phyloP scores from a whole-genome alignment of 1,140 invertebrate genomes.

The Chionoecetes opilio region DNA sequence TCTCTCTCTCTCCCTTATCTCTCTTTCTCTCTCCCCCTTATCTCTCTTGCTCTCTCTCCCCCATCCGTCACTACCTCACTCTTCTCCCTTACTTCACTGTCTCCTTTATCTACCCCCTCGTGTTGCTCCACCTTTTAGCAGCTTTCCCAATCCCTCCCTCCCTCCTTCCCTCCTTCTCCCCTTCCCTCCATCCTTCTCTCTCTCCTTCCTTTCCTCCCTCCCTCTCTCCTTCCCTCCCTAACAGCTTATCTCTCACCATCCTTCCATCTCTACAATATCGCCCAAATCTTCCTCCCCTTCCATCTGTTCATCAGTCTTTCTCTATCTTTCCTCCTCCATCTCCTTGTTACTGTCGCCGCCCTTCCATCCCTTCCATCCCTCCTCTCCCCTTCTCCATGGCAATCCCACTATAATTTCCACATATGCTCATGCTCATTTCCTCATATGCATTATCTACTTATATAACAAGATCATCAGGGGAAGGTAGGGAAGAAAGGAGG shows the following conservation, averaged over 20 bases:
- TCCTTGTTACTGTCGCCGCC: not conserved
- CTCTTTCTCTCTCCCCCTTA: too few species aligned
- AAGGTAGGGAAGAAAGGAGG: too few species aligned
- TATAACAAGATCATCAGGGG: too few species aligned
- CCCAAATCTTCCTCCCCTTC: not conserved
- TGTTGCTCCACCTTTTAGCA: not conserved
- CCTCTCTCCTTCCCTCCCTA: too few species aligned
- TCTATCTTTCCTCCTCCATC: not conserved
- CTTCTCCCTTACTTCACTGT: not conserved
- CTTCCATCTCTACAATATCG: not conserved
- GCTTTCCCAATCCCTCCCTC: not conserved
- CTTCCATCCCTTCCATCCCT: not conserved
- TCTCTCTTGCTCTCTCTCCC: too few species aligned
- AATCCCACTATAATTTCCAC: not conserved
- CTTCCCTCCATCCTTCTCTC: too few species aligned
- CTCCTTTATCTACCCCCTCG: not conserved
- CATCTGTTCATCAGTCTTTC: not conserved
- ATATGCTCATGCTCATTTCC: too few species aligned
- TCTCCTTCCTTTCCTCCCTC: too few species aligned
- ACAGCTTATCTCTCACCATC: not conserved
- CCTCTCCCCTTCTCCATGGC: not conserved
- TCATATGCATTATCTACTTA: too few species aligned
- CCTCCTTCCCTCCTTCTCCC: not conserved
- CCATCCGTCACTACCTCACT: too few species aligned
- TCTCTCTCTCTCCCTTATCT: too few species aligned